phyloP scores from a whole-genome alignment of 2,888 invertebrate genomes.

The Andrena haemorrhoa region DNA sequence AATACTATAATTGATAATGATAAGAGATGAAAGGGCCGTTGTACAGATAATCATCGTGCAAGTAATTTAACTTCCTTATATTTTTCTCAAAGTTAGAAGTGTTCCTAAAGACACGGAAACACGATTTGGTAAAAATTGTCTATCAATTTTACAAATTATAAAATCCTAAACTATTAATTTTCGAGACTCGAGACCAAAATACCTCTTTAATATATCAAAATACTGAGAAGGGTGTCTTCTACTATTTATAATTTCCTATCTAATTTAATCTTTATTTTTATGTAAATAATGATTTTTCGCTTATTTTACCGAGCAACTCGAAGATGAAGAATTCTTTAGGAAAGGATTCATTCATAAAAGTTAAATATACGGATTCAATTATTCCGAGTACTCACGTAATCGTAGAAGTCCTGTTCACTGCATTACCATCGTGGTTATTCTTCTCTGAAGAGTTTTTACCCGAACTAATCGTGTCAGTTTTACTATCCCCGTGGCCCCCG shows the following conservation, averaged over 20 bases:
- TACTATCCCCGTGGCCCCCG: constrained; percentile 82
- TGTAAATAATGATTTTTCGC: neutral
- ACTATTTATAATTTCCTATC: neutral
- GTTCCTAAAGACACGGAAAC: too few species aligned
- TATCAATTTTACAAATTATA: too few species aligned
- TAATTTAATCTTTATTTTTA: neutral
- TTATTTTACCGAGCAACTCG: neutral
- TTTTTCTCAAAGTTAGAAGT: too few species aligned
- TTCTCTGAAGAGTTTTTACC: constrained; percentile 81
- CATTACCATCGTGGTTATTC: constrained; percentile 81
- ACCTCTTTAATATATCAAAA: too few species aligned
- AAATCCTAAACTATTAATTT: too few species aligned
- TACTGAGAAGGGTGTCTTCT: neutral
- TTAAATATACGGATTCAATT: neutral
- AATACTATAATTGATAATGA: too few species aligned
- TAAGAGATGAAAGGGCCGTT: too few species aligned
- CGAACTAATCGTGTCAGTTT: constrained; percentile 84
- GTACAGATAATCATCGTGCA: too few species aligned
- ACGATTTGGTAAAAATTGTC: too few species aligned
- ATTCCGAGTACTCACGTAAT: constrained; percentile 87
- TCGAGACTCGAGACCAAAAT: too few species aligned
- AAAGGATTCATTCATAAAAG: neutral
- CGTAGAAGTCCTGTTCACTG: constrained; percentile 87
- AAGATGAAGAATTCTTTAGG: neutral
- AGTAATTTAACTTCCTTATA: too few species aligned